Conservation (phyloP, 2,797 vertebrate species). For the Parauchenoglanis punctatus region DNA sequence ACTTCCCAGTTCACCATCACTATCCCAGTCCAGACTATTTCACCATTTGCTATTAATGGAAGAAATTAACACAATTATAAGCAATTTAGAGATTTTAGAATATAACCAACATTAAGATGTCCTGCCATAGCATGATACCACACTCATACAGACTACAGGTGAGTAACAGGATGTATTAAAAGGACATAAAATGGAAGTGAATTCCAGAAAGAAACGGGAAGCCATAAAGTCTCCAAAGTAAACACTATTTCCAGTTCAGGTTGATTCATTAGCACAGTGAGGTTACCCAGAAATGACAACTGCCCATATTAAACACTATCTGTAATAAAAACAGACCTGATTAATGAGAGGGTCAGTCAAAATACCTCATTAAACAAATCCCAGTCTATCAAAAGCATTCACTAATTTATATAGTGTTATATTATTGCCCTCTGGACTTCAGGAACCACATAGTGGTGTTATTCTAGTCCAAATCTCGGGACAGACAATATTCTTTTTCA, state of each 20-base stretch:
- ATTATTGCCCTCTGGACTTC: not conserved
- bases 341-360: not conserved
- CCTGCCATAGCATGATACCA: not conserved
- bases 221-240: not conserved
- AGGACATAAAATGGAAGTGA: not conserved
- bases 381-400: not conserved
- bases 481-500: not conserved
- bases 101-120: not conserved
- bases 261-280: not conserved
- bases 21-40: not conserved
- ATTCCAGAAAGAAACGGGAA: not conserved
- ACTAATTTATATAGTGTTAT: not conserved
- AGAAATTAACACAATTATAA: not conserved
- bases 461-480: not conserved
- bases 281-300: not conserved
- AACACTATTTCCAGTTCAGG: not conserved
- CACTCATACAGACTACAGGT: not conserved
- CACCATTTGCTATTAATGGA: not conserved
- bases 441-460: not conserved
- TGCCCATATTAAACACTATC: not conserved
- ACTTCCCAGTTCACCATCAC: not conserved
- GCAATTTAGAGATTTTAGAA: not conserved
- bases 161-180: not conserved
- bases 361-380: slow-evolving; percentile 19
- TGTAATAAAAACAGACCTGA: not conserved